These are phyloP conservation scores for Drosophila nikananu DNA, from an alignment of 1,140 invertebrate genomes.

Conservation along the genomic window DNA sequence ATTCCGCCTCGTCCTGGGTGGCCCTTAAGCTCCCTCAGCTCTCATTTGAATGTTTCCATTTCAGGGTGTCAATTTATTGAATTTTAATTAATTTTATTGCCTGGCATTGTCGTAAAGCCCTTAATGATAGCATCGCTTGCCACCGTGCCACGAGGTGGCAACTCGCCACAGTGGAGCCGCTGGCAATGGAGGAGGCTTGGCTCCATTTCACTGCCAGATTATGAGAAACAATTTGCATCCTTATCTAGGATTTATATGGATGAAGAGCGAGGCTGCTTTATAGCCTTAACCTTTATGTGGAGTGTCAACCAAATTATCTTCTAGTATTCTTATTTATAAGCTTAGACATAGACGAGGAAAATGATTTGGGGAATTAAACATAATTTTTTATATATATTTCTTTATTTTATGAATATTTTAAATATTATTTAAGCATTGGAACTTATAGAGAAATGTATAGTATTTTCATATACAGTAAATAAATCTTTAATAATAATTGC, in stretches of 20 bases:
- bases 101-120: conserved; percentile 64
- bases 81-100: conserved; percentile 83
- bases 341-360: background rate
- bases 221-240: conserved; percentile 19
- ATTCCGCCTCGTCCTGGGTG: conserved; percentile 2
- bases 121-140: conserved; percentile 66
- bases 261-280: no score
- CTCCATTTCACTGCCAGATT: conserved; percentile 32
- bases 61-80: conserved; percentile 75
- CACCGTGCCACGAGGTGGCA: background rate
- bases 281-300: background rate
- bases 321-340: background rate
- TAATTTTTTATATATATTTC: background rate
- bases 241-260: conserved; percentile 9
- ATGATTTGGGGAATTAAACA: background rate
- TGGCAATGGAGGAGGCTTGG: background rate
- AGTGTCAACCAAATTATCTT: background rate
- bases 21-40: conserved; percentile 5
- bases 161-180: conserved; percentile 3
- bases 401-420: background rate
- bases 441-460: background rate
- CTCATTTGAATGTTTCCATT: conserved; percentile 61
- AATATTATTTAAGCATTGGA: background rate
- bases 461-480: background rate
- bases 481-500: background rate